Base-by-base conservation (phyloP, 2,888 invertebrate genomes). In the Caenorhabditis sp. region DNA sequence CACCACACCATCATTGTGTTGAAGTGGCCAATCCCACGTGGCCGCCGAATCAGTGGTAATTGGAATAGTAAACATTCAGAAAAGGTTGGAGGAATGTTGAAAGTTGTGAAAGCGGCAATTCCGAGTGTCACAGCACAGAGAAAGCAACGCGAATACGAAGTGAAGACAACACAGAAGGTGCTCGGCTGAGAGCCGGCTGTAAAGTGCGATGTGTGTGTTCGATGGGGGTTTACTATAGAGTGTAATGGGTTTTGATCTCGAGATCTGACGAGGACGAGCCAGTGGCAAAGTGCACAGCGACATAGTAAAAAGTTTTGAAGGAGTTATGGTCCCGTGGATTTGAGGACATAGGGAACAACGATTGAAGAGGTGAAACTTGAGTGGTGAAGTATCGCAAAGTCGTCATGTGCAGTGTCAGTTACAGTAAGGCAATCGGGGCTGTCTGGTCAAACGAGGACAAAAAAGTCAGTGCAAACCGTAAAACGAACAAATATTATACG, bases 1-100 rank as follows among this genome's bases (percentile, higher is more conserved):
- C 3, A 83, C 83, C 50, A 82, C 78, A 9, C 82, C 82, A 40
- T 82, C 82, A 37, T 69, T 56, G 50, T 82, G 82, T 32, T 78
- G 78, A 22, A 82, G 78, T 35, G 82, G 82, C 82, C 82, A 82
- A 50, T 82, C 82, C 82, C 82, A 82, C 5, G 67, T 60, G 8
- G 67, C 56, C 1, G 78, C 72, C 8, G 68, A 37, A 44, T 82
- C 82, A n/a, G 78, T 79, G 4, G 77, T 78, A 0, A 82, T 68
- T 20, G 67, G 72, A 58, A 82, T 71, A 13, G 65, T 67, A 5
- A 51, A 53, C 81, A 81, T 81, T 40, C n/a, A 11, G 26, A 20
- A 2, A 44, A 18, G 26, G 44, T 62, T 11, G n/a, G 18, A 62
- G n/a, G 18, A 62, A 22, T 20, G 11, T 35, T 2, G 5, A 32